Percentiles rank a stretch among this genome's conserved stretches.
These are phyloP conservation scores for Nephila pilipes DNA, from an alignment of 1,140 invertebrate species.

Conservation along the genomic window DNA sequence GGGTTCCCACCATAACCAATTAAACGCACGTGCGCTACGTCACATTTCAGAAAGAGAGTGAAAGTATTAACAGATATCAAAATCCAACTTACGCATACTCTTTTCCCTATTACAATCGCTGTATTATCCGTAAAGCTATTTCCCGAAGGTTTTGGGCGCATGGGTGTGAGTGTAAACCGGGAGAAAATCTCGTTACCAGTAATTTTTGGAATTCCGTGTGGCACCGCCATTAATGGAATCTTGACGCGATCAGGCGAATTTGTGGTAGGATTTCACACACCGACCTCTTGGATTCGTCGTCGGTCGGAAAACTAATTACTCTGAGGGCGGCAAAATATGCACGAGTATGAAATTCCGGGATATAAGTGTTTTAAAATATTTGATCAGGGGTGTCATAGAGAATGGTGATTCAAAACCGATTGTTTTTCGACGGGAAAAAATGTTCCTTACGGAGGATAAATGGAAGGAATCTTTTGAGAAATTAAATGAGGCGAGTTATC, in stretches of 20 bases:
- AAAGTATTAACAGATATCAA: slow-evolving; percentile 72
- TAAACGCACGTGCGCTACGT: slow-evolving; percentile 56
- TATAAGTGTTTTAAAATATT: slow-evolving; percentile 66
- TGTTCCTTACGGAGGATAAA: not conserved
- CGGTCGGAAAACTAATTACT: slow-evolving; percentile 72
- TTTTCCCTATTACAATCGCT: slow-evolving; percentile 39
- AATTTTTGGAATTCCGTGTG: slow-evolving; percentile 70
- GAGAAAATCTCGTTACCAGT: slow-evolving; percentile 65
- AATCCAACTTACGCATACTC: slow-evolving; percentile 18
- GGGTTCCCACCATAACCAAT: slow-evolving; percentile 54
- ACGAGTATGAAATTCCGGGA: slow-evolving; percentile 31
- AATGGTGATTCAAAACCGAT: slow-evolving; percentile 2
- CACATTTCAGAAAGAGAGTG: not conserved
- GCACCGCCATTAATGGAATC: slow-evolving; percentile 64
- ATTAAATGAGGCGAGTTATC: not conserved
- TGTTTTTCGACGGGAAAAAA: not conserved
- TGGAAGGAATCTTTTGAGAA: not conserved
- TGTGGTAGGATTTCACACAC: slow-evolving; percentile 1
- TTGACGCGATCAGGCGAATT: slow-evolving; percentile 54
- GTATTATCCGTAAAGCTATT: slow-evolving; percentile 46
- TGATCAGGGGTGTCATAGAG: slow-evolving; percentile 39
- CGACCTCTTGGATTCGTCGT: slow-evolving; percentile 3
- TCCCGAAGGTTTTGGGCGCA: not conserved
- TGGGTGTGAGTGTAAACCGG: slow-evolving; percentile 34
- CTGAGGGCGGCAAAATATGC: slow-evolving; percentile 10